Evolutionary conservation across 2,888 invertebrate genomes (phyloP), one percentile per base, ranked within the genome.

Genomic region (Herminia tarsipennalis): DNA sequence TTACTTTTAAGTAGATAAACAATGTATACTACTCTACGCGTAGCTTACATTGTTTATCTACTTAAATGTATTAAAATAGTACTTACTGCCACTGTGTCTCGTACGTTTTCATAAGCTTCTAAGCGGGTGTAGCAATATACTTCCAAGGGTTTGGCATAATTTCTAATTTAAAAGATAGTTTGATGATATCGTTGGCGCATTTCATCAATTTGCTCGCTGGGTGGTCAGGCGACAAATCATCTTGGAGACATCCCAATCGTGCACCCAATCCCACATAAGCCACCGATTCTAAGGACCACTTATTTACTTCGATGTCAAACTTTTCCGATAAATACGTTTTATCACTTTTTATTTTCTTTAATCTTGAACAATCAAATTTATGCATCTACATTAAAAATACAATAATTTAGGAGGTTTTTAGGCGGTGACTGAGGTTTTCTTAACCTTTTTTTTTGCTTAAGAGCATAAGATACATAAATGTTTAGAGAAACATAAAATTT

Each of bases 241-340:
- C 84, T 12, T 66, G 40, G 1, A 90, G 60, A 48, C 85, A 84
- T 13, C 88, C 88, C 0, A 91, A 54, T 38, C 87, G 73, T 0
- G 82, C 67, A 1, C 89, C 91, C 28, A 91, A 65, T 2, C 76
- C 83, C 1, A 91, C 82, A 25, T 83, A 58, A 0, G 78, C 84
- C 3, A 88, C 64, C 0, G 92, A 93, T 80, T 95, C 95, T 37
- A 95, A 73, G 1, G 94, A 91, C 93, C 94, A 95, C 72, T 93
- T 93, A 21, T 91, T 91, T 12, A 94, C 73, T 78, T 94, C 93
- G 10, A 85, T 75, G 21, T 81, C 72, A 34, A 94, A 92, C 62
- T 94, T 77, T 1, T 75, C 48, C 33, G 78, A 54, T 2, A 88
- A 70, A 58, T 86, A 86, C 0, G 76, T 28, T 28, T 35, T 16